Percentiles rank a stretch among this genome's conserved stretches.
Conservation (phyloP, 2,113 vertebrate genomes). For the Anarhynchus alexandrinus region DNA sequence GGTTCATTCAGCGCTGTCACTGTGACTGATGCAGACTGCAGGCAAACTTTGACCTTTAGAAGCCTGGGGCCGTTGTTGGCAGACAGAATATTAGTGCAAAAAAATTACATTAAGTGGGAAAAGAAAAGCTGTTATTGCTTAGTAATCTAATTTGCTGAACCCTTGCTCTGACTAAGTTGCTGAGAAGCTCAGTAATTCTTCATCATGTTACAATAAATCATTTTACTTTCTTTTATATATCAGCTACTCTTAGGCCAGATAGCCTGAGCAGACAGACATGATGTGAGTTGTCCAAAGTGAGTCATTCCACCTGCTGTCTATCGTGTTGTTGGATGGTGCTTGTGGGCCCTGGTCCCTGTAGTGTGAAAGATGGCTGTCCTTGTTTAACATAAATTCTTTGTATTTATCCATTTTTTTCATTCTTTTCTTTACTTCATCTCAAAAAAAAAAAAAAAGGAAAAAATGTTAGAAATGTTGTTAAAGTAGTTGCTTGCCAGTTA, state of each 20-base stretch:
- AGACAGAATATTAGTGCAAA: slow-evolving; percentile 68
- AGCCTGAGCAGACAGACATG: slow-evolving; percentile 99
- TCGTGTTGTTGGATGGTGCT: slow-evolving; percentile 90
- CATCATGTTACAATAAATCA: slow-evolving; percentile 99
- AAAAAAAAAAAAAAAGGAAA: slow-evolving; percentile 72
- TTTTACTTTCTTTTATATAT: slow-evolving; percentile 99
- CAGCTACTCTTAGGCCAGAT: slow-evolving; percentile 99
- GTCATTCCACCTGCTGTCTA: slow-evolving; percentile 98
- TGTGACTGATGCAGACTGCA: slow-evolving; percentile 90
- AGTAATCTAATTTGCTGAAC: slow-evolving; percentile 94
- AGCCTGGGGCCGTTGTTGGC: slow-evolving; percentile 80
- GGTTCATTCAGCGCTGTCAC: slow-evolving; percentile 86
- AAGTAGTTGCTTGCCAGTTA: slow-evolving; percentile 89
- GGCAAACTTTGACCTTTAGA: slow-evolving; percentile 85
- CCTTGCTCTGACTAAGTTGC: slow-evolving; percentile 98
- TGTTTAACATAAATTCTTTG: slow-evolving; percentile 84
- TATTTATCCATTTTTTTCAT: slow-evolving; percentile 85
- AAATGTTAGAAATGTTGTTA: slow-evolving; percentile 85
- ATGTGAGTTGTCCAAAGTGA: slow-evolving; percentile 99
- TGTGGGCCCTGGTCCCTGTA: slow-evolving; percentile 83
- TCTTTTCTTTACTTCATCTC: slow-evolving; percentile 82
- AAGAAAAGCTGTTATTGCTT: slow-evolving; percentile 84
- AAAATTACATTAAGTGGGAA: slow-evolving; percentile 71
- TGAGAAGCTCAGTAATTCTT: slow-evolving; percentile 90
- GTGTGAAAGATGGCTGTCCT: slow-evolving; percentile 95